Evolutionary conservation across 2,888 invertebrate species (phyloP).

Genomic region (Pandemis heparana): DNA sequence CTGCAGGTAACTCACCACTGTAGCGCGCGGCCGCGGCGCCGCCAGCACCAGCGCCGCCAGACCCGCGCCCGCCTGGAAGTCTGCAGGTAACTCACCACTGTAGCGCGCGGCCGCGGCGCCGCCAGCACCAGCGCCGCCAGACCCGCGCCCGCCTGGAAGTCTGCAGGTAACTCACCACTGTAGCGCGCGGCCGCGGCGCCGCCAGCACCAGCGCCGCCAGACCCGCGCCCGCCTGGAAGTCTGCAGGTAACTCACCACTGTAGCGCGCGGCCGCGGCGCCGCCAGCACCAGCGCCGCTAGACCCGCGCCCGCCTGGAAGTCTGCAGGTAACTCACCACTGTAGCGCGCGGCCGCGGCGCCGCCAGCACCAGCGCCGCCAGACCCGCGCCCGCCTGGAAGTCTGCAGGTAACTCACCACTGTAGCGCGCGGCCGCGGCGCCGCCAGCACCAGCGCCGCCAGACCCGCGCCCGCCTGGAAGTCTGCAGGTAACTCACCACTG

Average conservation of each 20-base stretch:
- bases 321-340: slow-evolving; percentile 29
- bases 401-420: slow-evolving; percentile 29
- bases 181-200: slow-evolving; percentile 23
- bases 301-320: slow-evolving; percentile 41
- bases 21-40: slow-evolving; percentile 23
- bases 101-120: slow-evolving; percentile 23
- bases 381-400: slow-evolving; percentile 41
- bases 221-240: slow-evolving; percentile 41
- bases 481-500: slow-evolving; percentile 29
- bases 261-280: slow-evolving; percentile 23
- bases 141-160: slow-evolving; percentile 41
- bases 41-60: slow-evolving; percentile 1
- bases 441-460: slow-evolving; percentile 1
- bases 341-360: slow-evolving; percentile 23
- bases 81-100: slow-evolving; percentile 29
- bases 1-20: slow-evolving; percentile 29
- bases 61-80: slow-evolving; percentile 41
- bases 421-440: slow-evolving; percentile 23
- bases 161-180: slow-evolving; percentile 29
- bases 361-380: slow-evolving; percentile 1
- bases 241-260: slow-evolving; percentile 29
- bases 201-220: slow-evolving; percentile 1
- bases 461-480: slow-evolving; percentile 41
- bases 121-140: slow-evolving; percentile 1
- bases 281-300: slow-evolving; percentile 1